A percentile compares a stretch with the other conserved stretches of the same genome.
Conservation (phyloP, 1,140 invertebrate species). For the Neuroterus valhalla region DNA sequence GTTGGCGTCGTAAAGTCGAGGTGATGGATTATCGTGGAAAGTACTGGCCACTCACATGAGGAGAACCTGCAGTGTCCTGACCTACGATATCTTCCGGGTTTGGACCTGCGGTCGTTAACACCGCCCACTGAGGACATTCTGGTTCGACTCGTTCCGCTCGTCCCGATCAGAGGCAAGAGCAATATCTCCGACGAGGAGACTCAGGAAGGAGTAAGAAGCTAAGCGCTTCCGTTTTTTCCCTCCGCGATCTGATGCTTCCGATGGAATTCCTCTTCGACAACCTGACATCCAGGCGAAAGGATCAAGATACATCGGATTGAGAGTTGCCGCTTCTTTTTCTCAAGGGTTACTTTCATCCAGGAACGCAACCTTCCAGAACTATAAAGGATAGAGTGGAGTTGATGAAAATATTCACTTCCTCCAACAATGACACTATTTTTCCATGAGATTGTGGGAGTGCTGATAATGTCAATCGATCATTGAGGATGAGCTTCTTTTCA, state of each 20-base stretch:
- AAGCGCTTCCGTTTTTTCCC: slow-evolving; percentile 22
- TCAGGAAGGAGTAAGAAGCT: slow-evolving; percentile 18
- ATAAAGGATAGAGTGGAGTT: neutral
- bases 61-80: slow-evolving; percentile 51
- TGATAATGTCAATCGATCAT: neutral
- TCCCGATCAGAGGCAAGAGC: slow-evolving; percentile 27
- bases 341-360: neutral
- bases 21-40: slow-evolving; percentile 39
- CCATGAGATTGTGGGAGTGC: neutral
- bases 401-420: neutral
- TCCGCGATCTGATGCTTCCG: slow-evolving; percentile 14
- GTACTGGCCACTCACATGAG: slow-evolving; percentile 41
- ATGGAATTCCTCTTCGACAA: slow-evolving; percentile 24
- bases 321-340: neutral
- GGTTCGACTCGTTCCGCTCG: slow-evolving; percentile 46
- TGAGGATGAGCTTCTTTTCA: neutral
- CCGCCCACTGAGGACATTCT: slow-evolving; percentile 50
- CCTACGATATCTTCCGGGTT: slow-evolving; percentile 56
- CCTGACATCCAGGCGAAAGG: slow-evolving; percentile 8
- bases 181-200: neutral
- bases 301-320: slow-evolving; percentile 12
- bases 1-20: slow-evolving; percentile 21
- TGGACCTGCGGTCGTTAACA: slow-evolving; percentile 53
- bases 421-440: neutral
- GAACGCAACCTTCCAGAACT: neutral